A percentile compares a stretch with the other conserved stretches of the same genome.
These are phyloP conservation scores for Tragelaphus scriptus DNA, from an alignment of 2,113 vertebrate genomes.

Conservation along the genomic window DNA sequence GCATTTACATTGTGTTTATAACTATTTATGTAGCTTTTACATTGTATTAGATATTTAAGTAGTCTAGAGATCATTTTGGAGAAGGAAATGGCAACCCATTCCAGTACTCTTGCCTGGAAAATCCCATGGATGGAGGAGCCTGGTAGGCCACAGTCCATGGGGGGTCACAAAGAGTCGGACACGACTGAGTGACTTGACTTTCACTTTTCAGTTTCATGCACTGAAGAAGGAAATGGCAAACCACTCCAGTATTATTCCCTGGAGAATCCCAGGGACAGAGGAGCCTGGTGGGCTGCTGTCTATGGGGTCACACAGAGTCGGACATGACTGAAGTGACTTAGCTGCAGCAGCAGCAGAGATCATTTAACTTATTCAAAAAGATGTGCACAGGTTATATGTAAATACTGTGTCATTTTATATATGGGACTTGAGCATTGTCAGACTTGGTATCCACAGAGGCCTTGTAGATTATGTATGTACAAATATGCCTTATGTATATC, in stretches of 20 bases:
- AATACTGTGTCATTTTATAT: background rate
- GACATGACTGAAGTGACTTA: background rate
- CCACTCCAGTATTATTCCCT: background rate
- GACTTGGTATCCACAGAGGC: background rate
- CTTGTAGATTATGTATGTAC: background rate
- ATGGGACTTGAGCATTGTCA: background rate
- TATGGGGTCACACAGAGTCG: background rate
- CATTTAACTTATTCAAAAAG: background rate
- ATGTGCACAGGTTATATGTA: background rate
- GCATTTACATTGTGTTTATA: background rate
- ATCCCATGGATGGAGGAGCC: background rate
- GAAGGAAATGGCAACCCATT: background rate
- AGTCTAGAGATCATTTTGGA: background rate
- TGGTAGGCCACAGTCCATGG: background rate
- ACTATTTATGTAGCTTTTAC: background rate
- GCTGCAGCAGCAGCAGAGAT: background rate
- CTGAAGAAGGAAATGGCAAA: background rate
- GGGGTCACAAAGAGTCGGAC: rapidly evolving
- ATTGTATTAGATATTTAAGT: background rate
- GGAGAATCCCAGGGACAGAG: background rate
- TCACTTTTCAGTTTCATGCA: background rate
- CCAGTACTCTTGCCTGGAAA: background rate
- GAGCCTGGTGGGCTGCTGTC: background rate
- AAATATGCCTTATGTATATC: background rate
- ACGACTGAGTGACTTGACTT: rapidly evolving